A percentile compares a stretch with the other conserved stretches of the same genome.
Conservation (phyloP, 2,888 invertebrate species). For the Lymantria monacha region DNA sequence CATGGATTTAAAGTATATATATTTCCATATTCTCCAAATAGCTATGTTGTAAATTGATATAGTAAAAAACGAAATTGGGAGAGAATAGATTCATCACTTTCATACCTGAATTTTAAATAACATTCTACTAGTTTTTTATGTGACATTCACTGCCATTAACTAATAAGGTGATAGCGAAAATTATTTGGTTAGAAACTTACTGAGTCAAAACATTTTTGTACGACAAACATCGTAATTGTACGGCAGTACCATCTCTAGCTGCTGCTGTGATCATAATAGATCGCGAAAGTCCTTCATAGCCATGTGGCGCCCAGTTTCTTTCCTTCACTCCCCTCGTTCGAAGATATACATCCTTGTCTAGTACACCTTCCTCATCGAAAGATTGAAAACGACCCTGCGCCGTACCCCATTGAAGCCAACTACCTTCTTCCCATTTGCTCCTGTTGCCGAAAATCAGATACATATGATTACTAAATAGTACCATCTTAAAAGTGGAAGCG, state of each 20-base stretch:
- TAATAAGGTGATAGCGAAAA: not conserved
- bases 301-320: conserved; percentile 61
- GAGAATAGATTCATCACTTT: no score
- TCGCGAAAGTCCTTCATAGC: conserved; percentile 48
- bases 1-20: no score
- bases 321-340: conserved; percentile 78
- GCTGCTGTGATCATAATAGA: conserved; percentile 58
- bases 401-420: conserved; percentile 85
- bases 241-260: conserved; percentile 80
- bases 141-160: not conserved
- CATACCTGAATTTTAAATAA: no score
- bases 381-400: conserved; percentile 81
- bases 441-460: conserved; percentile 37
- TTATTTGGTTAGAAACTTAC: conserved; percentile 63
- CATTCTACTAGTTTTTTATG: no score
- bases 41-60: no score
- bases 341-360: conserved; percentile 56
- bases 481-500: no score
- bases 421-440: conserved; percentile 59
- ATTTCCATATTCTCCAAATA: no score
- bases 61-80: no score
- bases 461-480: no score
- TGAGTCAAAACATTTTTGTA: conserved; percentile 76
- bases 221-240: conserved; percentile 78
- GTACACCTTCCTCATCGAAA: conserved; percentile 58